A percentile compares a stretch with the other conserved stretches of the same genome.
phyloP scores from a whole-genome alignment of 2,888 invertebrate species.

The Flexamia atlantica region DNA sequence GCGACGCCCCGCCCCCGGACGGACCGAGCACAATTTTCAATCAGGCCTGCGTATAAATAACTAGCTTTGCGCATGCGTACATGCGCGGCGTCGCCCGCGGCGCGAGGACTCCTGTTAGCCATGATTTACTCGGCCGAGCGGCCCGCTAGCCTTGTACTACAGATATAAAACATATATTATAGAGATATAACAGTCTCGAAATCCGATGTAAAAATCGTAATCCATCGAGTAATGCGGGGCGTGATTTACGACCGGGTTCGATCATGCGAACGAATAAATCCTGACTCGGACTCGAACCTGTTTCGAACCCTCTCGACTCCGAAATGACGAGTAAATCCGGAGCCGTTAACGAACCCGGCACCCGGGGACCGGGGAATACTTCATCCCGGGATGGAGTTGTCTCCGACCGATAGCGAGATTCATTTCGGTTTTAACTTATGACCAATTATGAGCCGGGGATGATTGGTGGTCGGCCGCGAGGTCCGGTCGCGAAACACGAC shows the following conservation, averaged over 20 bases:
- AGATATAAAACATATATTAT: constrained; percentile 60
- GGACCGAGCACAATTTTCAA: constrained; percentile 54
- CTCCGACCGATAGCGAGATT: constrained; percentile 22
- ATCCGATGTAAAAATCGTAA: constrained; percentile 64
- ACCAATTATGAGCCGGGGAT: constrained; percentile 20
- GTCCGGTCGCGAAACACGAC: not conserved
- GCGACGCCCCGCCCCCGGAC: constrained; percentile 16
- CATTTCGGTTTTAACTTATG: constrained; percentile 40
- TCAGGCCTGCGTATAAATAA: constrained; percentile 46
- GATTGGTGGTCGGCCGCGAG: constrained; percentile 31
- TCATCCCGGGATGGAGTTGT: constrained; percentile 35
- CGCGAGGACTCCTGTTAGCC: constrained; percentile 43
- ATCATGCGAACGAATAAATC: constrained; percentile 56
- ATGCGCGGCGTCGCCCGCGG: constrained; percentile 39
- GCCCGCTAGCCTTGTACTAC: constrained; percentile 39
- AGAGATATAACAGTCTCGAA: constrained; percentile 61
- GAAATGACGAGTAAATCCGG: constrained; percentile 54
- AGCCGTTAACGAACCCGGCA: constrained; percentile 28
- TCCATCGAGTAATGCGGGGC: constrained; percentile 63
- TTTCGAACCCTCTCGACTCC: constrained; percentile 44
- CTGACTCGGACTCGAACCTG: constrained; percentile 30
- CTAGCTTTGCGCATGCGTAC: constrained; percentile 21
- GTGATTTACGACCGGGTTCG: constrained; percentile 36
- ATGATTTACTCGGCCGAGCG: constrained; percentile 40
- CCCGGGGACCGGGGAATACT: constrained; percentile 18